Evolutionary conservation across 2,888 invertebrate species (phyloP).

Genomic region (Parelbella ahira): DNA sequence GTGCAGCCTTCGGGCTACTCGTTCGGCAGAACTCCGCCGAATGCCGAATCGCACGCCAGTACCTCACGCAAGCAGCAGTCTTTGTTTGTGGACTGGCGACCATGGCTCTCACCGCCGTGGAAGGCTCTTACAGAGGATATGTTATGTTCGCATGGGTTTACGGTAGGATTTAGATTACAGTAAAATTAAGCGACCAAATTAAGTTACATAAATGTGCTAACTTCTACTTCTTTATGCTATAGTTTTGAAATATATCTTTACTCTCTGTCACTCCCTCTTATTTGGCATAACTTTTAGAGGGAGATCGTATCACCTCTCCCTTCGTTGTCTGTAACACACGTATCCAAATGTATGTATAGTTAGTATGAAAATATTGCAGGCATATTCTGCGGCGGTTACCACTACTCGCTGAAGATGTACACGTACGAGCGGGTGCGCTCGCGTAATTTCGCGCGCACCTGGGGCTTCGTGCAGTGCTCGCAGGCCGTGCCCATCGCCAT

Average conservation of each 20-base stretch:
- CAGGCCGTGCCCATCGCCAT: constrained; percentile 92
- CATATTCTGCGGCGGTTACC: constrained; percentile 93
- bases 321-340: too few relatives aligned
- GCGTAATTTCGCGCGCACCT: constrained; percentile 91
- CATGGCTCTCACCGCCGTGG: constrained; percentile 87
- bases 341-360: too few relatives aligned
- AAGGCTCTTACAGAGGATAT: constrained; percentile 88
- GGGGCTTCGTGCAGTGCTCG: constrained; percentile 94
- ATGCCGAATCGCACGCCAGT: constrained; percentile 91
- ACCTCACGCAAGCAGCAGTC: constrained; percentile 89
- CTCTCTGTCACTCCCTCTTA: too few relatives aligned
- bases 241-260: too few relatives aligned
- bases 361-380: constrained; percentile 62
- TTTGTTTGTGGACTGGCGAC: constrained; percentile 89
- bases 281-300: too few relatives aligned
- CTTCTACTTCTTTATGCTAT: too few relatives aligned
- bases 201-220: too few relatives aligned
- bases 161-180: too few relatives aligned
- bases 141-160: constrained; percentile 91
- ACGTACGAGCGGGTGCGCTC: constrained; percentile 92
- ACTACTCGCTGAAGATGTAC: constrained; percentile 93
- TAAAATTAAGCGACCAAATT: too few relatives aligned
- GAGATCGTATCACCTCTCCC: too few relatives aligned
- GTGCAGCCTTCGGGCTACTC: constrained; percentile 88
- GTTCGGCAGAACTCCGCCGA: constrained; percentile 91